Evolutionary conservation across 2,888 invertebrate species (phyloP), one percentile per base, ranked within the genome.

Genomic region (Dichetophora obliterata): DNA sequence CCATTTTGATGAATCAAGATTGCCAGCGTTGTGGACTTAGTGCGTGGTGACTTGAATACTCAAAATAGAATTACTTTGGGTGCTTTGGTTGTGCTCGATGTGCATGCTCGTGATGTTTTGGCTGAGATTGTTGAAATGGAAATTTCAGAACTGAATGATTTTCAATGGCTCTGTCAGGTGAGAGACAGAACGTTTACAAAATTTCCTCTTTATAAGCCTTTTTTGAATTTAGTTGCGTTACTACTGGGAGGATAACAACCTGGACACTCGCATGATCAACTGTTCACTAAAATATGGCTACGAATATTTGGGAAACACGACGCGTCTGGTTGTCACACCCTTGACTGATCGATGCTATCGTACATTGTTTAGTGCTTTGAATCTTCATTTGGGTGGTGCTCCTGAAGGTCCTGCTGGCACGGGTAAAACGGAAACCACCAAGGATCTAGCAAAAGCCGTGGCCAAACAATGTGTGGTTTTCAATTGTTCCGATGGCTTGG

Each of bases 381-480:
- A 96, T 91, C 91, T 98, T 80, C 95, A 97, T 90, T 91, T 98
- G 83, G 94, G 96, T 78, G 96, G 96, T 5, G 95, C 95, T 2
- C 95, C 95, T 0, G 95, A 95, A 88, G 95, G 95, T 8, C 95
- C 95, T 0, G 95, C 95, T 0, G 95, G 95, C 48, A 95, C 93
- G 1, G 97, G 97, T 4, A 97, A 97, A 88, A 97, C 97, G 0
- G 97, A 97, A 89, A 97, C 97, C 0, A 96, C 96, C 0, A 98
- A 98, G 90, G 98, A 98, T 91, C 91, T 98, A 84, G 98, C 98
- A 0, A 98, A 98, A 88, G 97, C 98, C 0, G 94, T 98, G 1
- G 98, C 98, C 0, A 98, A 98, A 82, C 98, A 98, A 88, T 98
- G 98, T 89, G 96, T 98, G 3, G 97, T 98, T 0, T 98, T 98